These are phyloP conservation scores for Argynnis bischoffii DNA, from an alignment of 2,888 invertebrate genomes.

Conservation along the genomic window DNA sequence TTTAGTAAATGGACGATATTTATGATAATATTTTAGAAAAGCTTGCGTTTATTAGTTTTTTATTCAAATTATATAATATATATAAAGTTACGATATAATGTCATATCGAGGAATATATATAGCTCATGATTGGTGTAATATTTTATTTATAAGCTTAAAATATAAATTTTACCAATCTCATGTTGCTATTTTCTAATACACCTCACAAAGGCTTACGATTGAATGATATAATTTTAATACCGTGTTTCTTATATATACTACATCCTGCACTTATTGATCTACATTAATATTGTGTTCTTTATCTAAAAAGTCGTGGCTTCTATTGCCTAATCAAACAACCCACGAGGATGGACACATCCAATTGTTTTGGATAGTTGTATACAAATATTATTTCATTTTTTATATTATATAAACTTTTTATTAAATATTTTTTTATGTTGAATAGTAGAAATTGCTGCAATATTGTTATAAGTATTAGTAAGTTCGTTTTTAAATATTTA, in stretches of 20 bases:
- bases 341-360: constrained; percentile 65
- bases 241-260: constrained; percentile 71
- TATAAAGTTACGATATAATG: not conserved
- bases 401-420: not conserved
- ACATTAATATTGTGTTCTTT: constrained; percentile 56
- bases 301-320: constrained; percentile 57
- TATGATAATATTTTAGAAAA: constrained; percentile 16
- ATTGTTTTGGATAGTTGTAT: constrained; percentile 62
- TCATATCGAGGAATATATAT: no score
- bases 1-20: constrained; percentile 2
- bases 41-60: not conserved
- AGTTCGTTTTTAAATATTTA: no score
- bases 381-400: constrained; percentile 32
- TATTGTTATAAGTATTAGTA: no score
- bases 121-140: no score
- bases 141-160: not conserved
- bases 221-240: constrained; percentile 64
- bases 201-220: constrained; percentile 49
- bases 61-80: constrained; percentile 2
- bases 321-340: constrained; percentile 68
- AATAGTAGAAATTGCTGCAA: no score
- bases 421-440: no score
- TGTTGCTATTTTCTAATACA: constrained; percentile 50
- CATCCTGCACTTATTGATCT: constrained; percentile 62
- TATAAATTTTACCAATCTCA: constrained; percentile 62